Conservation (phyloP, 2,113 vertebrate genomes). For the Phaethornis superciliosus region DNA sequence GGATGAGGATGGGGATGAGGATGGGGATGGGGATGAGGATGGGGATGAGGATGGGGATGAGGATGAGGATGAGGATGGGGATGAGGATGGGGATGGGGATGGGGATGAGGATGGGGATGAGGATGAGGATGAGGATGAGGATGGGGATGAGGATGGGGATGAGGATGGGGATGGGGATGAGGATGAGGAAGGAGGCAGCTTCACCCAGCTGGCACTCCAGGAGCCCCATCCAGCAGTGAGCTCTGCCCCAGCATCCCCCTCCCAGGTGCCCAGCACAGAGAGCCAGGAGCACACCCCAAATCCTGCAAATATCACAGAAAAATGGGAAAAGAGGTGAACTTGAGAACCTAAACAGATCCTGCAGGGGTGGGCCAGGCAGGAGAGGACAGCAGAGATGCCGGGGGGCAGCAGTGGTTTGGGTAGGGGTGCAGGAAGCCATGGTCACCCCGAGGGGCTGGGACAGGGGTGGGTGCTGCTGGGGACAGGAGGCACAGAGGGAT, state of each 20-base stretch:
- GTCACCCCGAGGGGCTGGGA: rapidly evolving
- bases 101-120: too few relatives aligned
- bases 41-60: too few relatives aligned
- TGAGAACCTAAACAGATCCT: not conserved
- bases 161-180: not conserved
- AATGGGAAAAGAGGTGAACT: not conserved
- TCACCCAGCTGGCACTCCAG: not conserved
- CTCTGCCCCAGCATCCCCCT: rapidly evolving
- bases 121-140: too few relatives aligned
- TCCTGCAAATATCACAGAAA: not conserved
- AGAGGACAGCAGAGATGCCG: not conserved
- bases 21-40: too few relatives aligned
- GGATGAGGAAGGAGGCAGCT: not conserved
- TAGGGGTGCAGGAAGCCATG: rapidly evolving
- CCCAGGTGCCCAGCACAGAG: not conserved
- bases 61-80: too few relatives aligned
- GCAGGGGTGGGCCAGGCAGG: rapidly evolving
- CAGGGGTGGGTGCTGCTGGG: not conserved
- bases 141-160: too few relatives aligned
- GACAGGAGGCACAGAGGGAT: not conserved
- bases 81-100: too few relatives aligned
- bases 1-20: too few relatives aligned
- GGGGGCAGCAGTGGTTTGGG: not conserved
- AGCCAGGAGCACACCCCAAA: not conserved
- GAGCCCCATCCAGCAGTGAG: not conserved